phyloP scores from a whole-genome alignment of 2,888 invertebrate genomes.

The Dinocampus coccinellae region DNA sequence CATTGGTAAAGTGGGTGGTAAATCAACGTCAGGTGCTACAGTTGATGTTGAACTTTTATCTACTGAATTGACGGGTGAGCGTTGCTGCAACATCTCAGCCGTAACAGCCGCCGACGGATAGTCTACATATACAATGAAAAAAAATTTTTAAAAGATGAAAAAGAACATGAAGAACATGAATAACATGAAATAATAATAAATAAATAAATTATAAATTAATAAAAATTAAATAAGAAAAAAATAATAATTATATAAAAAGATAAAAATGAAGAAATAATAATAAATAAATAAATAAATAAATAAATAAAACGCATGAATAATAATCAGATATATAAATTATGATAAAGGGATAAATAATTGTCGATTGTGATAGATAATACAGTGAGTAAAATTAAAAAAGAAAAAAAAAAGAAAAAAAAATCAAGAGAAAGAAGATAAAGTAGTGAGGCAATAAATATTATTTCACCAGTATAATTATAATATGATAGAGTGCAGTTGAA shows the following conservation, averaged over 20 bases:
- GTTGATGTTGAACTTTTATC: constrained; percentile 58
- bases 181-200: neutral
- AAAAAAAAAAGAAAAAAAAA: neutral
- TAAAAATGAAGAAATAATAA: constrained; percentile 30
- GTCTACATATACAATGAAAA: constrained; percentile 47
- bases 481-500: constrained; percentile 32
- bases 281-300: neutral
- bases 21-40: constrained; percentile 55
- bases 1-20: constrained; percentile 72
- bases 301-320: too few relatives aligned
- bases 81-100: constrained; percentile 58
- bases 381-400: too few relatives aligned
- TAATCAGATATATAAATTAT: neutral
- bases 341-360: neutral
- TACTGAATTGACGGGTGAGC: constrained; percentile 58
- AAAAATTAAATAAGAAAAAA: too few relatives aligned
- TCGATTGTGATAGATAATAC: neutral
- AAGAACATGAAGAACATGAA: constrained; percentile 14
- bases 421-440: neutral
- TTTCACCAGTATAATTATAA: constrained; percentile 20
- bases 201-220: neutral
- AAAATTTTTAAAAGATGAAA: constrained; percentile 22
- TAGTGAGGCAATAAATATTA: neutral
- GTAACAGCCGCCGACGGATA: constrained; percentile 53
- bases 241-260: too few relatives aligned